phyloP scores from a whole-genome alignment of 2,888 invertebrate species.

The Tetrapedia diversipes region DNA sequence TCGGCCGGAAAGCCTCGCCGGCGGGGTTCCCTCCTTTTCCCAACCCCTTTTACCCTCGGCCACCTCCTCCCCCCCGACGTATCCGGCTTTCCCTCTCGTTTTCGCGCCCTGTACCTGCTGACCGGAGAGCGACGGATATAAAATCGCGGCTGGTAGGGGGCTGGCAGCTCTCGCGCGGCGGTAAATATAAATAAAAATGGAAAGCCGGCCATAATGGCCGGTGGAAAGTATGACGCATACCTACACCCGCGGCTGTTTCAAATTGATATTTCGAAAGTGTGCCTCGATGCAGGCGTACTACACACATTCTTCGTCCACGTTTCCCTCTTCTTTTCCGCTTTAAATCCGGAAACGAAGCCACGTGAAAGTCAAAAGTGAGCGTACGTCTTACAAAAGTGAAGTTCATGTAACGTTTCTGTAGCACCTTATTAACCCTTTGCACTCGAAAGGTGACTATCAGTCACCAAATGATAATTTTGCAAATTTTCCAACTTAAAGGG shows the following conservation, averaged over 20 bases:
- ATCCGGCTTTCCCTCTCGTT: slow-evolving; percentile 28
- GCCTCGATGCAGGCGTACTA: slow-evolving; percentile 48
- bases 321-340: background rate
- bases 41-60: background rate
- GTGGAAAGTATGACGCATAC: slow-evolving; percentile 81
- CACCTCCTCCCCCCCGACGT: background rate
- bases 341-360: no score
- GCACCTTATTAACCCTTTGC: no score
- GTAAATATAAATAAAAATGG: slow-evolving; percentile 82
- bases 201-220: slow-evolving; percentile 81
- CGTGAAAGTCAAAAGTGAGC: no score
- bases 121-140: slow-evolving; percentile 62
- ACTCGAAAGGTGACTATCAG: no score
- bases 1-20: slow-evolving; percentile 45
- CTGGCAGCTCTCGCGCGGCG: slow-evolving; percentile 47
- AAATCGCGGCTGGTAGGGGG: slow-evolving; percentile 51
- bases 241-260: slow-evolving; percentile 74
- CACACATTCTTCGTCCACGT: slow-evolving; percentile 47
- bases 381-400: no score
- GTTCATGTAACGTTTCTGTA: no score
- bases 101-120: slow-evolving; percentile 37
- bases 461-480: no score
- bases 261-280: slow-evolving; percentile 79
- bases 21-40: slow-evolving; percentile 13
- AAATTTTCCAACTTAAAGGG: no score